Percentiles rank a stretch among this genome's conserved stretches.
Evolutionary conservation across 1,140 invertebrate genomes (phyloP).

Genomic region (Holcopasites calliopsidis): DNA sequence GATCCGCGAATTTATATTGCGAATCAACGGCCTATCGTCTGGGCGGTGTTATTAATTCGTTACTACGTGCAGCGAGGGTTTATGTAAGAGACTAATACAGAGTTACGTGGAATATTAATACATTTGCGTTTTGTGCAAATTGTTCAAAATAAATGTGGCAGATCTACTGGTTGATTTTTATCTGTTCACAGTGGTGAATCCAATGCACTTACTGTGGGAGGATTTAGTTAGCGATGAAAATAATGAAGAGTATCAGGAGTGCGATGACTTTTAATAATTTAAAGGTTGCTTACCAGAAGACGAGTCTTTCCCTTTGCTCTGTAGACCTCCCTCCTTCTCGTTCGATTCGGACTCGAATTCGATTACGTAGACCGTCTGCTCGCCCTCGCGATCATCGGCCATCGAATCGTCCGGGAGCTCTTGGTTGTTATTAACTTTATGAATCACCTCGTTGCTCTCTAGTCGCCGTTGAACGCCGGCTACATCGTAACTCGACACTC

Average conservation of each 20-base stretch:
- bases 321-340: conserved; percentile 60
- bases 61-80: not conserved
- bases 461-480: conserved; percentile 39
- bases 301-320: conserved; percentile 65
- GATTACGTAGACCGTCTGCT: conserved; percentile 68
- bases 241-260: not conserved
- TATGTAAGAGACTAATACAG: not conserved
- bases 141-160: not conserved
- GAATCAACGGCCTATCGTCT: not conserved
- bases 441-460: conserved; percentile 48
- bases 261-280: not conserved
- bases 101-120: not conserved
- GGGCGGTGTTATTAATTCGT: not conserved
- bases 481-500: conserved; percentile 59
- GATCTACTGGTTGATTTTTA: not conserved
- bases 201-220: too few species aligned
- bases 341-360: conserved; percentile 70
- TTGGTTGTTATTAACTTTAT: conserved; percentile 34
- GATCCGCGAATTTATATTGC: not conserved
- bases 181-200: not conserved
- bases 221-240: too few species aligned
- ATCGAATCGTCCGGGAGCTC: conserved; percentile 24
- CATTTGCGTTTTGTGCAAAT: not conserved
- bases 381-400: conserved; percentile 41
- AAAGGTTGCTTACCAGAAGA: conserved; percentile 50